Conservation (phyloP, 2,888 invertebrate species). For the Hermaeophaga mercurialis region DNA sequence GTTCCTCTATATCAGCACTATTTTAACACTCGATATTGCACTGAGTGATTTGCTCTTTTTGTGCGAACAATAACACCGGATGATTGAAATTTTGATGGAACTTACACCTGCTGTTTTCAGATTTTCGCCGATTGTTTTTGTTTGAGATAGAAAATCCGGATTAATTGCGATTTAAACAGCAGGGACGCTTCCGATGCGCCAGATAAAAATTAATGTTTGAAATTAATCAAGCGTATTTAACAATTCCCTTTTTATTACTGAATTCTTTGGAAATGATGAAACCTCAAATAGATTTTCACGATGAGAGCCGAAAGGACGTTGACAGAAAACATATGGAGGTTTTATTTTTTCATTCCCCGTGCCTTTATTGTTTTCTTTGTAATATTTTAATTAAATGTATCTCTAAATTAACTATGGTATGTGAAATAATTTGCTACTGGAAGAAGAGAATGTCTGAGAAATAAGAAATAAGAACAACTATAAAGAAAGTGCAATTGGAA, state of each 20-base stretch:
- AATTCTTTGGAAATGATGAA: slow-evolving; percentile 5
- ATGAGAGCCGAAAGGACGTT: background rate
- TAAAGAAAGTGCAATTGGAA: too few species aligned
- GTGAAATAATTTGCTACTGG: too few species aligned
- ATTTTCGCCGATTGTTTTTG: slow-evolving; percentile 37
- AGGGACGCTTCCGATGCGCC: background rate
- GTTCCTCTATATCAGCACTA: slow-evolving; percentile 47
- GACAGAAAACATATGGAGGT: background rate
- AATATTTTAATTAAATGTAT: too few species aligned
- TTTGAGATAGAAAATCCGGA: slow-evolving; percentile 13
- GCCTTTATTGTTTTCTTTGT: too few species aligned
- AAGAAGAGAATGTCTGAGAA: too few species aligned
- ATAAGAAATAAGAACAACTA: too few species aligned
- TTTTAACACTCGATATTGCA: slow-evolving; percentile 42
- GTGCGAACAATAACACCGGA: slow-evolving; percentile 36
- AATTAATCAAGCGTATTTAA: slow-evolving; percentile 18
- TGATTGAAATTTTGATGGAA: slow-evolving; percentile 40
- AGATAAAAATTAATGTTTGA: slow-evolving; percentile 16
- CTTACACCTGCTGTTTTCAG: slow-evolving; percentile 44
- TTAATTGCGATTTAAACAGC: slow-evolving; percentile 17
- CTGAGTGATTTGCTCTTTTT: slow-evolving; percentile 44
- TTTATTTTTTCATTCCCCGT: too few species aligned
- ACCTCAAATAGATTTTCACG: slow-evolving; percentile 1
- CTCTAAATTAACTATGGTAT: too few species aligned
- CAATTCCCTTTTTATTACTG: slow-evolving; percentile 20